These are phyloP conservation scores for Watsonalla binaria DNA, from an alignment of 2,888 invertebrate species.

Conservation along the genomic window DNA sequence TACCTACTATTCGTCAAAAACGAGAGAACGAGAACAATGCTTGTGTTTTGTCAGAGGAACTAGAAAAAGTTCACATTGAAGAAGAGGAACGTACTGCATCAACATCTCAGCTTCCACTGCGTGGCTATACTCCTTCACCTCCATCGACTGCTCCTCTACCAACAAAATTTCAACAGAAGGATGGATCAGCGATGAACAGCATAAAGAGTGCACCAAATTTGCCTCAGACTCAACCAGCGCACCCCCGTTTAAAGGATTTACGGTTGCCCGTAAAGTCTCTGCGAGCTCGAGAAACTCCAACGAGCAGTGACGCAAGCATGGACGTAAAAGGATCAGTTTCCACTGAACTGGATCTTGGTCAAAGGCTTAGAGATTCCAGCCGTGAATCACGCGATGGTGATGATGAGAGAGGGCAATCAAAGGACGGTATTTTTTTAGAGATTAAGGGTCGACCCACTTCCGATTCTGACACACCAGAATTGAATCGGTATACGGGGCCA, in stretches of 20 bases:
- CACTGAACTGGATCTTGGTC: slow-evolving; percentile 70
- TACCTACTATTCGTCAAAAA: slow-evolving; percentile 78
- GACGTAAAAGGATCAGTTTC: slow-evolving; percentile 77
- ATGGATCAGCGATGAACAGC: slow-evolving; percentile 85
- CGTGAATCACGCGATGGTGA: slow-evolving; percentile 81
- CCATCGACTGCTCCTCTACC: slow-evolving; percentile 91
- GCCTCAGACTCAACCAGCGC: slow-evolving; percentile 82
- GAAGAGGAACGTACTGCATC: slow-evolving; percentile 76
- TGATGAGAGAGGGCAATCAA: slow-evolving; percentile 84
- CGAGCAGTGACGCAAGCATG: slow-evolving; percentile 81
- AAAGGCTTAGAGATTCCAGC: slow-evolving; percentile 69
- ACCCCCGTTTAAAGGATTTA: slow-evolving; percentile 84
- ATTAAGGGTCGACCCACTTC: slow-evolving; percentile 84
- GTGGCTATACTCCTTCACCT: slow-evolving; percentile 89
- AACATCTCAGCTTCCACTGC: slow-evolving; percentile 80
- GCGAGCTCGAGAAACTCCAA: slow-evolving; percentile 80
- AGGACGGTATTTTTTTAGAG: slow-evolving; percentile 85
- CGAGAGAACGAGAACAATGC: slow-evolving; percentile 65
- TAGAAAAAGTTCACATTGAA: slow-evolving; percentile 82
- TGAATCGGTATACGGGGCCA: slow-evolving; percentile 76
- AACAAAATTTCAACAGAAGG: slow-evolving; percentile 87
- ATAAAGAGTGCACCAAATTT: slow-evolving; percentile 89
- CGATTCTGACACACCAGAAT: slow-evolving; percentile 75
- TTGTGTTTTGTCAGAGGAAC: slow-evolving; percentile 69
- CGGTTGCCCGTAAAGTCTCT: slow-evolving; percentile 85